phyloP scores from a whole-genome alignment of 2,888 invertebrate species.

The Salpingus planirostris region DNA sequence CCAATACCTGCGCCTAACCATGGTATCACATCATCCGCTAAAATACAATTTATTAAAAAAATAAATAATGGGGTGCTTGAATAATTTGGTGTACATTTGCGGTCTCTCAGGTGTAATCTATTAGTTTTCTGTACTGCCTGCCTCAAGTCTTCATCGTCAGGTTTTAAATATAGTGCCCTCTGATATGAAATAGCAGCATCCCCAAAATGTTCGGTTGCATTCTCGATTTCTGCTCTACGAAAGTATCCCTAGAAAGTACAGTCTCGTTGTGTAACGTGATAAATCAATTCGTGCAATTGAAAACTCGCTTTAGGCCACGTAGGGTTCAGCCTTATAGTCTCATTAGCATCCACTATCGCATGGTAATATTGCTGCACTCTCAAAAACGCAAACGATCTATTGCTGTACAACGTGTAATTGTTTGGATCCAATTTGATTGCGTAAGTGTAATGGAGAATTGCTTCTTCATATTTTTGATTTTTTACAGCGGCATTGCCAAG shows the following conservation, averaged over 20 bases:
- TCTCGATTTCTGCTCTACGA: constrained; percentile 63
- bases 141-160: constrained; percentile 54
- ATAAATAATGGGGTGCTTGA: too few species aligned
- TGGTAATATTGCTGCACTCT: constrained; percentile 68
- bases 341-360: constrained; percentile 69
- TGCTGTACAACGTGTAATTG: constrained; percentile 66
- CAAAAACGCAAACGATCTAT: constrained; percentile 71
- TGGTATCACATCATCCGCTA: constrained; percentile 61
- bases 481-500: constrained; percentile 70
- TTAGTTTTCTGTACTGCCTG: constrained; percentile 54
- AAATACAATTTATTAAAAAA: constrained; percentile 7
- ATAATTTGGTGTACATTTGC: constrained; percentile 43
- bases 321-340: constrained; percentile 64
- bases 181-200: constrained; percentile 62
- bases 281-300: too few species aligned
- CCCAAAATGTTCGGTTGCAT: constrained; percentile 55
- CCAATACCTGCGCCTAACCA: constrained; percentile 70
- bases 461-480: constrained; percentile 63
- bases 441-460: constrained; percentile 69
- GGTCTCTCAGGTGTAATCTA: constrained; percentile 50
- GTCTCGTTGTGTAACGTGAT: too few species aligned
- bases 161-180: constrained; percentile 57
- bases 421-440: constrained; percentile 65
- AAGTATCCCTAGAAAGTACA: constrained; percentile 64
- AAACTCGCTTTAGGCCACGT: constrained; percentile 64